Base-by-base conservation (phyloP, 2,888 invertebrate genomes). In the Thecocarcelia acutangulata region DNA sequence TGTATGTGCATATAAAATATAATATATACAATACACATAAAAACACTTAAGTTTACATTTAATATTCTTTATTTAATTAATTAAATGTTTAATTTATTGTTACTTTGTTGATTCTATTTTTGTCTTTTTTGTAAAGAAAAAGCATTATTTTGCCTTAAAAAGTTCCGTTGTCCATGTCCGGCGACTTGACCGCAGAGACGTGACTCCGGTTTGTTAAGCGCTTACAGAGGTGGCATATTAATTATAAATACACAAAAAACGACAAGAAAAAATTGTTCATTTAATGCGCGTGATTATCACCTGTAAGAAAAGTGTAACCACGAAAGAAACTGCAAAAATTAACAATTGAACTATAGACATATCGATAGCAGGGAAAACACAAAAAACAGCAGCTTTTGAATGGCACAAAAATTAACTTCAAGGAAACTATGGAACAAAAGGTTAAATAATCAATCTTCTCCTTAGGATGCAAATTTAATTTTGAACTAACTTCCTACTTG, bases 131-230 rank as follows among this genome's bases (percentile, higher is more conserved):
- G n/a, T 19, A 54, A 24, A 46, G 56, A 37, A 42, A 42, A 61
- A 44, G 44, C n/a, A 54, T 19, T 54, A 61, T 15, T 42, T 19
- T 70, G n/a, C 81, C 78, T 59, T 78, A 82, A 70, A 81, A 78
- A 82, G 82, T 75, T 82, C 82, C 82, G 82, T 82, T 82, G 82
- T 42, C 82, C 82, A 82, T 82, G 82, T 82, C 82, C 82, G 82
- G 82, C 69, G 70, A 70, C 66, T 58, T 82, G 82, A 82, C 82
- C 82, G 82, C 70, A 70, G 46, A 15, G 50, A 81, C 81, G 81
- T 81, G 81, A 81, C 77, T 68, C 24, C 72, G 37, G 42, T 59
- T 28, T 52, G 15, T 78, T 63, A 64, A 72, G 42, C 44, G 59
- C 19, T 61, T 33, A 13, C 21, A 52, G 37, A 11, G 33, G 73